Conservation (phyloP, 1,140 invertebrate species). For the Laupala kohalensis region DNA sequence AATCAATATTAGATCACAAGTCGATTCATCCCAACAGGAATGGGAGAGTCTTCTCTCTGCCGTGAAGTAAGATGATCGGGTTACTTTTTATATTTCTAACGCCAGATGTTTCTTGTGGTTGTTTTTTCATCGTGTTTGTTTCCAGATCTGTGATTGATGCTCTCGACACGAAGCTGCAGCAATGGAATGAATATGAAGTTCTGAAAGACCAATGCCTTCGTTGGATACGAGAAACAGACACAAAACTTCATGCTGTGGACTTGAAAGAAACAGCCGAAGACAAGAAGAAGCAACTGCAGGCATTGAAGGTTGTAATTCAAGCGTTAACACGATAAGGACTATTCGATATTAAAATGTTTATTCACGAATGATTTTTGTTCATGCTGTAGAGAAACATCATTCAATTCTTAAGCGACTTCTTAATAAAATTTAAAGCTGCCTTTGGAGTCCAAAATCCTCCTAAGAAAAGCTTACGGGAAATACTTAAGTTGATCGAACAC, state of each 20-base stretch:
- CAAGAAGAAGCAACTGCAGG: constrained; percentile 73
- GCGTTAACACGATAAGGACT: too few relatives aligned
- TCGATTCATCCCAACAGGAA: constrained; percentile 76
- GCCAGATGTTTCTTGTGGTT: not conserved
- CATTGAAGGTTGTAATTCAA: constrained; percentile 36
- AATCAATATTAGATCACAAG: constrained; percentile 68
- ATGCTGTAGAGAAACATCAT: too few relatives aligned
- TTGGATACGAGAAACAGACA: constrained; percentile 85
- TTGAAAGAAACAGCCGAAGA: constrained; percentile 68
- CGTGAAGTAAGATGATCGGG: constrained; percentile 34
- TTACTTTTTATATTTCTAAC: not conserved
- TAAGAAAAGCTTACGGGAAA: too few relatives aligned
- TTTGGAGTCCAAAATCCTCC: too few relatives aligned
- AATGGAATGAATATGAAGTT: constrained; percentile 85
- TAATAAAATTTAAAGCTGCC: too few relatives aligned
- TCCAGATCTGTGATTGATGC: constrained; percentile 52
- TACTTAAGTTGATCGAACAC: too few relatives aligned
- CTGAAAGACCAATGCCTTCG: constrained; percentile 67
- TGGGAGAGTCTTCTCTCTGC: constrained; percentile 72
- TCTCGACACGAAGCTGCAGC: constrained; percentile 67
- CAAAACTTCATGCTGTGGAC: constrained; percentile 75
- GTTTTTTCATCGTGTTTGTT: not conserved
- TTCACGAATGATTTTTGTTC: too few relatives aligned
- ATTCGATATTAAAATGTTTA: not conserved
- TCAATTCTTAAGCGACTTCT: too few relatives aligned